Percentiles rank a stretch among this genome's conserved stretches.
Conservation (phyloP, 2,113 vertebrate species). For the Poeciliopsis turrubarensis region DNA sequence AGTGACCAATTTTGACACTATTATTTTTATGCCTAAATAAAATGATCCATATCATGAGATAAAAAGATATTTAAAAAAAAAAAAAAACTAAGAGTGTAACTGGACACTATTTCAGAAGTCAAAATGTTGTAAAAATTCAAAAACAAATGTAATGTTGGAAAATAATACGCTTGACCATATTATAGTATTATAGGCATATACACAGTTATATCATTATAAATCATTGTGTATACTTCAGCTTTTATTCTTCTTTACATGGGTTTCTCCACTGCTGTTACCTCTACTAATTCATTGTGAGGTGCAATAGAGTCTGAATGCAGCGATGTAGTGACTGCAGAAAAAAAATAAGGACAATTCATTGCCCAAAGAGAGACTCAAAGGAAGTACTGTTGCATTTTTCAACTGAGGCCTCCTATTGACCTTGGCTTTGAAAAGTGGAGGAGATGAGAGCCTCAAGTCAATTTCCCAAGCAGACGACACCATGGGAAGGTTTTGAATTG, state of each 20-base stretch:
- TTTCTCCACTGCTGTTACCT: slow-evolving; percentile 12
- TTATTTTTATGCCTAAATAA: background rate
- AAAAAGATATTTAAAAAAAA: too few species aligned
- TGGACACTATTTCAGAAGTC: background rate
- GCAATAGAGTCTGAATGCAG: slow-evolving; percentile 6
- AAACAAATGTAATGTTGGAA: background rate
- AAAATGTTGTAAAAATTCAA: background rate
- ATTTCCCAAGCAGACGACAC: slow-evolving; percentile 26
- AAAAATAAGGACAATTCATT: slow-evolving; percentile 45
- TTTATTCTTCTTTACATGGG: background rate
- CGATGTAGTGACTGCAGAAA: slow-evolving; percentile 29
- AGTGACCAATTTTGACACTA: background rate
- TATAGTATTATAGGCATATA: too few species aligned
- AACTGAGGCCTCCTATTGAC: slow-evolving; percentile 40
- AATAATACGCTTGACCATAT: too few species aligned
- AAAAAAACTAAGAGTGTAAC: background rate
- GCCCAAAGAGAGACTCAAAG: slow-evolving; percentile 31
- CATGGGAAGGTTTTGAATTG: background rate
- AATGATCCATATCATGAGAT: background rate
- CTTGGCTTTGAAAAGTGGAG: slow-evolving; percentile 42
- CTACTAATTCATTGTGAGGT: slow-evolving; percentile 30
- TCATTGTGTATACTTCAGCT: slow-evolving; percentile 6
- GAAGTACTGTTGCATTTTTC: slow-evolving; percentile 33
- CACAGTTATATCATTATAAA: background rate
- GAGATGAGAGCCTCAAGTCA: slow-evolving; percentile 35